These are phyloP conservation scores for Onchidella celtica DNA, from an alignment of 2,888 invertebrate genomes.

Conservation along the genomic window DNA sequence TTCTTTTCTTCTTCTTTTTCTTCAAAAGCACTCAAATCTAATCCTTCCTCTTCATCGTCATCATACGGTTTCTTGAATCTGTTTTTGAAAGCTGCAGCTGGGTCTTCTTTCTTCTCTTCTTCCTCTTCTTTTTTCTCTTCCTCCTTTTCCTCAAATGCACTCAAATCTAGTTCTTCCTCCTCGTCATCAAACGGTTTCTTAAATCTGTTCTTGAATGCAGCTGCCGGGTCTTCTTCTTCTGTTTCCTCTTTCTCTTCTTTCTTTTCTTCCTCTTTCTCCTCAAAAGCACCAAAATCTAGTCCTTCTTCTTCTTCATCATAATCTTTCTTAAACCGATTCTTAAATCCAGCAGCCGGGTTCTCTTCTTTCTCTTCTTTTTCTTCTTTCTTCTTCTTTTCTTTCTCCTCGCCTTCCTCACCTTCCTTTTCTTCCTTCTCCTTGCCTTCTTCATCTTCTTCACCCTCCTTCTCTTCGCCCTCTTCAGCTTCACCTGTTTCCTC, in stretches of 20 bases:
- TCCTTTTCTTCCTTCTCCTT: constrained; percentile 15
- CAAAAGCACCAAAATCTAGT: background rate
- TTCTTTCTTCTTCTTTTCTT: constrained; percentile 11
- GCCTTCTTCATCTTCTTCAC: background rate
- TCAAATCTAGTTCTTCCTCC: background rate
- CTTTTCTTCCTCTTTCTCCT: constrained; percentile 15
- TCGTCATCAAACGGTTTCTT: constrained; percentile 36
- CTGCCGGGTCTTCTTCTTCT: constrained; percentile 48
- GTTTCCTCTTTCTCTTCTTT: constrained; percentile 31
- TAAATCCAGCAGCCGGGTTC: constrained; percentile 32
- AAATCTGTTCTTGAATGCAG: constrained; percentile 45
- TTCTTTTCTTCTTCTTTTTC: constrained; percentile 43
- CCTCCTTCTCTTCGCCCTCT: background rate
- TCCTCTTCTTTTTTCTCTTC: constrained; percentile 25
- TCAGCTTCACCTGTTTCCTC: background rate
- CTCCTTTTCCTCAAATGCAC: constrained; percentile 32
- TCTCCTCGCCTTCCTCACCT: background rate
- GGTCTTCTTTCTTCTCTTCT: constrained; percentile 48
- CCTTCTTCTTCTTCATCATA: constrained; percentile 8
- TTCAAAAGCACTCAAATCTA: constrained; percentile 46
- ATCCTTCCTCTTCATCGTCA: constrained; percentile 47
- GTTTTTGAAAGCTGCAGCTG: constrained; percentile 46
- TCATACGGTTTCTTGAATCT: constrained; percentile 32
- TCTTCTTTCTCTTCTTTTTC: constrained; percentile 21
- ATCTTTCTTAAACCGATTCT: constrained; percentile 3